Base-by-base conservation (phyloP, 2,888 invertebrate genomes). In the Rhagophthalmus giganteus region DNA sequence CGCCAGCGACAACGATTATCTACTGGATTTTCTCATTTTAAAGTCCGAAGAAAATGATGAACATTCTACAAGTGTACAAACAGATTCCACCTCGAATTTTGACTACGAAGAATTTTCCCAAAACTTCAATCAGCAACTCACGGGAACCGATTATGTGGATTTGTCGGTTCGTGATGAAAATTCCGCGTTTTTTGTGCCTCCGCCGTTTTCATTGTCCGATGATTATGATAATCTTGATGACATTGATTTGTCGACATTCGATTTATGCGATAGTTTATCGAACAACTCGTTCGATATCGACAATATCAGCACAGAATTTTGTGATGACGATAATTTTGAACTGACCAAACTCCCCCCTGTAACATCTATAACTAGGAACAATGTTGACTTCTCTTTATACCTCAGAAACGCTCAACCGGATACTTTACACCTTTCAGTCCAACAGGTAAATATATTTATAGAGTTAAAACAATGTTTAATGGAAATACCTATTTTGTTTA, bases 61-160 rank as follows among this genome's bases (percentile, higher is more conserved):
- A 7, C 16, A 34, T 8, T 13, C 9, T 28, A 46, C 55, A 20
- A 47, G 57, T 16, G 54, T 57, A 27, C 46, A 54, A 11, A 53
- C 60, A 14, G 61, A 60, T 3, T 55, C 58, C 3, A 58, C 62
- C 14, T 55, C 61, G 2, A 60, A 61, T 30, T 72, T 72, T 54
- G 71, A 72, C 57, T 73, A 72, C 46, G 64, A 66, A 47, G 70
- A 71, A 31, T 72, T 73, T 49, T 70, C 66, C 6, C 63, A 65
- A 25, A 63, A 66, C 47, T 72, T 72, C 57, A 67, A 48, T 26
- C 34, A 34, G 2, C 48, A 40, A 2, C n/a, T 41, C 12, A 20
- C 12, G 4, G 44, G 13, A n/a, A 15, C 9, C 12, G 39, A 39
- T 8, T 20, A 15, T 10, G 16, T 28, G 5, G 16, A 39, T 20